A percentile compares a stretch with the other conserved stretches of the same genome.
These are phyloP conservation scores for Callionymus lyra DNA, from an alignment of 2,113 vertebrate genomes.

Conservation along the genomic window DNA sequence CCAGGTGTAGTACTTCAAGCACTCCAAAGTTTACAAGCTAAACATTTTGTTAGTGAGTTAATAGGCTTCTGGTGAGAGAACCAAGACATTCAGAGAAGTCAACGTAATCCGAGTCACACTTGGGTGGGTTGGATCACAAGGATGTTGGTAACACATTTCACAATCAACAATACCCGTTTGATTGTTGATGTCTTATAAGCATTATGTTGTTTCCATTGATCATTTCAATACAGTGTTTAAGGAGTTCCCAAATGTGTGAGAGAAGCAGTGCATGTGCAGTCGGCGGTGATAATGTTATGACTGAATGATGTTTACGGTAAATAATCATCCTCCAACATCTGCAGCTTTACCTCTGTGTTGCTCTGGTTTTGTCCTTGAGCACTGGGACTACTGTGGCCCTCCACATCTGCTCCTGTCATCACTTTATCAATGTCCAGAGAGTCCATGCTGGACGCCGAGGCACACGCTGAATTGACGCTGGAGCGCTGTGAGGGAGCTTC, in stretches of 20 bases:
- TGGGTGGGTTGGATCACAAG: slow-evolving; percentile 18
- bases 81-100: slow-evolving; percentile 10
- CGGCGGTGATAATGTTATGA: too few species aligned
- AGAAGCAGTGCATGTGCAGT: too few species aligned
- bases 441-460: slow-evolving; percentile 89
- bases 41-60: slow-evolving; percentile 1
- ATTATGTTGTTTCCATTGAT: too few species aligned
- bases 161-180: too few species aligned
- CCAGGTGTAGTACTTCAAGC: background rate
- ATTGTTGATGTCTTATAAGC: too few species aligned
- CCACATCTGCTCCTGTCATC: slow-evolving; percentile 22
- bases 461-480: slow-evolving; percentile 80
- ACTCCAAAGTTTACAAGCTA: background rate
- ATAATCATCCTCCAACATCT: slow-evolving; percentile 1
- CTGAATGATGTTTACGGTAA: slow-evolving; percentile 4
- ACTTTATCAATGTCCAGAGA: slow-evolving; percentile 92
- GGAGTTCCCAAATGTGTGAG: too few species aligned
- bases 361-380: slow-evolving; percentile 65
- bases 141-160: background rate
- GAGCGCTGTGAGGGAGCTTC: slow-evolving; percentile 82
- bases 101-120: slow-evolving; percentile 18
- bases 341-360: slow-evolving; percentile 77
- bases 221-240: too few species aligned
- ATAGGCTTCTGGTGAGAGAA: slow-evolving; percentile 5
- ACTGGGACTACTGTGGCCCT: slow-evolving; percentile 17